Evolutionary conservation across 1,140 invertebrate species (phyloP).

Genomic region (Temnothorax longispinosus): DNA sequence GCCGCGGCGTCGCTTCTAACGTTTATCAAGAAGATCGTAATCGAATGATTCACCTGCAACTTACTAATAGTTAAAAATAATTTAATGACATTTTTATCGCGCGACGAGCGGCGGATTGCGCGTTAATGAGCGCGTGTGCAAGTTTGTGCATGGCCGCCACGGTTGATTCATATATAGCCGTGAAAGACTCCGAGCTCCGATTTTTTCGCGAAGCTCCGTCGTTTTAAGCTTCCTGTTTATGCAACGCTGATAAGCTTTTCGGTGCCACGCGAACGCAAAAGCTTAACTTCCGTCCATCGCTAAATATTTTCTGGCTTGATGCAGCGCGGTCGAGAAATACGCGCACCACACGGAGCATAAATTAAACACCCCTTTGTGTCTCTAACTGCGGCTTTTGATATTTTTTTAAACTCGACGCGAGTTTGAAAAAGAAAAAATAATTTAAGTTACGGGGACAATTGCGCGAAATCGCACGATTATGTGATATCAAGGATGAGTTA

Average conservation of each 20-base stretch:
- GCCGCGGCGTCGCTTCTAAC: background rate
- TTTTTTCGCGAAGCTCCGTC: constrained; percentile 6
- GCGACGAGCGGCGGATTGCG: no score
- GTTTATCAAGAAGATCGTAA: background rate
- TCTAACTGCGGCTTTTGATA: background rate
- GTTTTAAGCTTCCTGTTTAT: constrained; percentile 25
- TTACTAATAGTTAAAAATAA: constrained; percentile 47
- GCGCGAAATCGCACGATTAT: background rate
- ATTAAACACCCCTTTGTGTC: background rate
- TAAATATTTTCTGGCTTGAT: constrained; percentile 2
- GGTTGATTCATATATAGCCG: background rate
- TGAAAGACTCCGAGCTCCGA: background rate
- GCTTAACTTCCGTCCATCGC: background rate
- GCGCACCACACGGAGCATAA: background rate
- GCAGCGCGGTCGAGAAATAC: background rate
- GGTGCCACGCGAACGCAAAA: background rate
- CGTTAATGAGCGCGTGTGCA: background rate
- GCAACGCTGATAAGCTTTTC: constrained; percentile 11
- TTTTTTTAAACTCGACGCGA: background rate
- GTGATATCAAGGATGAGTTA: no score
- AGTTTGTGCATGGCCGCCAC: background rate
- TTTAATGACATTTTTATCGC: background rate
- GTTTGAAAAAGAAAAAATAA: background rate
- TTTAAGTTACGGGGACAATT: background rate
- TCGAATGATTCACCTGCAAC: constrained; percentile 11